Evolutionary conservation across 2,113 vertebrate species (phyloP).

Genomic region (Percopsis transmontana): DNA sequence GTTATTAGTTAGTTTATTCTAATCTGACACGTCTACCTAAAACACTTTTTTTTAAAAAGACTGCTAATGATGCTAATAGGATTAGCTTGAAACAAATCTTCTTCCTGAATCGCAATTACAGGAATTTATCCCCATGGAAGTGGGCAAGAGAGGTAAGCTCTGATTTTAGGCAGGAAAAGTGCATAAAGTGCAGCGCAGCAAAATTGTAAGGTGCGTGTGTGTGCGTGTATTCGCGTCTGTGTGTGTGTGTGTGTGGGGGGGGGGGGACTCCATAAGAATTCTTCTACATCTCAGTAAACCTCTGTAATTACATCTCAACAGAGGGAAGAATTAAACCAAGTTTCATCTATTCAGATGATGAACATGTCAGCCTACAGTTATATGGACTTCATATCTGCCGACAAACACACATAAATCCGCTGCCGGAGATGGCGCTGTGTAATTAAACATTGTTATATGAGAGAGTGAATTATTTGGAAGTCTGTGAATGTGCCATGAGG

Average conservation of each 20-base stretch:
- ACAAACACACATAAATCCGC: conserved; percentile 71
- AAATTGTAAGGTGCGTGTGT: conserved; percentile 19
- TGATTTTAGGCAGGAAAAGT: conserved; percentile 43
- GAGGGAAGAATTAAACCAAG: conserved; percentile 70
- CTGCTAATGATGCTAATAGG: conserved; percentile 38
- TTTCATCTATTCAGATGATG: conserved; percentile 70
- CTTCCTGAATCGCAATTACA: conserved; percentile 53
- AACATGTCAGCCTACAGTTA: conserved; percentile 71
- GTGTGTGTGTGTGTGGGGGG: conserved; percentile 19
- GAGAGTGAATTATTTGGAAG: conserved; percentile 72
- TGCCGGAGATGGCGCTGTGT: conserved; percentile 66
- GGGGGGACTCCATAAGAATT: conserved; percentile 60
- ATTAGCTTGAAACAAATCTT: conserved; percentile 55
- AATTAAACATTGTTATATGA: conserved; percentile 77
- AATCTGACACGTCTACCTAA: conserved; percentile 35
- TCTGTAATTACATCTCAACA: conserved; percentile 73
- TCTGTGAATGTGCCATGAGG: conserved; percentile 71
- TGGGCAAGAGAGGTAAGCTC: conserved; percentile 7
- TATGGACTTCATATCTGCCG: conserved; percentile 75
- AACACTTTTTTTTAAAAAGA: conserved; percentile 52
- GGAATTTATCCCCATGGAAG: conserved; percentile 27
- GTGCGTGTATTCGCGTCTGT: conserved; percentile 13
- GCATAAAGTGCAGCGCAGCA: conserved; percentile 27
- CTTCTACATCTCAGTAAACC: conserved; percentile 73
- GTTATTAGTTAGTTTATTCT: conserved; percentile 43